These are phyloP conservation scores for Agapornis roseicollis DNA, from an alignment of 2,113 vertebrate genomes.

Conservation along the genomic window DNA sequence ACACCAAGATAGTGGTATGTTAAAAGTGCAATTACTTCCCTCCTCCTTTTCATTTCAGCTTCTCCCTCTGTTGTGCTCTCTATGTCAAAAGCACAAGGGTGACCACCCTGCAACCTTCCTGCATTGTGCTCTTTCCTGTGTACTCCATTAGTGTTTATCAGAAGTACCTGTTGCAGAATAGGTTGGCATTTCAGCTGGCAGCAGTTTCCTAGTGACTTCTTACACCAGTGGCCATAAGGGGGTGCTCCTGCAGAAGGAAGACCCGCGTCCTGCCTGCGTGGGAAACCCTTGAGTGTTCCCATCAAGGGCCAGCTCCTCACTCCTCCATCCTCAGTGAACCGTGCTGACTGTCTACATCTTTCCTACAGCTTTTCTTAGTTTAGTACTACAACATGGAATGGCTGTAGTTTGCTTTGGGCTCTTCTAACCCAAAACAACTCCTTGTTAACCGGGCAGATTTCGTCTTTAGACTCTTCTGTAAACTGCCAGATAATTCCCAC, in stretches of 20 bases:
- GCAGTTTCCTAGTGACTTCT: not conserved
- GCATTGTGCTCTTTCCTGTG: not conserved
- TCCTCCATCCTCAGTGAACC: not conserved
- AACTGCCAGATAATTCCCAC: not conserved
- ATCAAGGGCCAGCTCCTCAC: not conserved
- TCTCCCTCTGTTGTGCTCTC: not conserved
- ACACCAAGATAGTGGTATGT: constrained; percentile 84
- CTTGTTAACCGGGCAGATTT: not conserved
- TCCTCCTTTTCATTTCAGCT: not conserved
- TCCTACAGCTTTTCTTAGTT: not conserved
- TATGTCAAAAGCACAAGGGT: rapidly evolving
- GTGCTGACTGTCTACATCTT: not conserved
- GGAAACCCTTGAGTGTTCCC: not conserved
- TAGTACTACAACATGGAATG: not conserved
- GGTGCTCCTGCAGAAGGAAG: not conserved
- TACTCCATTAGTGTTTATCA: not conserved
- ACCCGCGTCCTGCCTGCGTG: rapidly evolving
- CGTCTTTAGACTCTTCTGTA: not conserved
- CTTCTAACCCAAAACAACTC: not conserved
- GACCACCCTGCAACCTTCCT: not conserved
- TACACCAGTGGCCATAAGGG: not conserved
- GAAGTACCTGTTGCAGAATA: not conserved
- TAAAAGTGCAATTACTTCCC: not conserved
- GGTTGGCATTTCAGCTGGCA: not conserved
- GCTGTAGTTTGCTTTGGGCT: not conserved